Conservation (phyloP, 1,140 invertebrate genomes). For the Aculops lycopersici region DNA sequence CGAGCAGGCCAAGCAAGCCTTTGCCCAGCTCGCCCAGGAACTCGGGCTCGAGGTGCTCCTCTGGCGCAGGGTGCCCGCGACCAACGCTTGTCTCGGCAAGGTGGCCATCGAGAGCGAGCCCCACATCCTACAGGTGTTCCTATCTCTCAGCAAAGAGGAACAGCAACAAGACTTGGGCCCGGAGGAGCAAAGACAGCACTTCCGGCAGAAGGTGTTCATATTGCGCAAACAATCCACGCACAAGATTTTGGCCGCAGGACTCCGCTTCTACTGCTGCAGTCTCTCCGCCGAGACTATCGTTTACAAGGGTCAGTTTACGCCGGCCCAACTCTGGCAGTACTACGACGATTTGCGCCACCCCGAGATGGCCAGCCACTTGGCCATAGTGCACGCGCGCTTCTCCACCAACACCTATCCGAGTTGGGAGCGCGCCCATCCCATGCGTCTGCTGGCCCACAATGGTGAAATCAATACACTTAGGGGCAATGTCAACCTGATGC, state of each 20-base stretch:
- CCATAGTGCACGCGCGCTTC: slow-evolving; percentile 80
- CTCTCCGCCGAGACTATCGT: slow-evolving; percentile 59
- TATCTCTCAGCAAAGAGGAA: slow-evolving; percentile 19
- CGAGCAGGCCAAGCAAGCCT: slow-evolving; percentile 39
- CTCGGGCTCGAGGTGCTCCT: slow-evolving; percentile 43
- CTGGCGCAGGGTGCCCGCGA: slow-evolving; percentile 66
- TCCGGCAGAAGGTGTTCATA: slow-evolving; percentile 38
- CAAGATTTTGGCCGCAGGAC: slow-evolving; percentile 35
- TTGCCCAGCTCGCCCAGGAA: slow-evolving; percentile 41
- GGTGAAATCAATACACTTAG: slow-evolving; percentile 95
- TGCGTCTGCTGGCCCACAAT: slow-evolving; percentile 90
- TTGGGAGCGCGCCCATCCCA: slow-evolving; percentile 94
- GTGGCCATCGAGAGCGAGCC: slow-evolving; percentile 76
- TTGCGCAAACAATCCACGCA: slow-evolving; percentile 71
- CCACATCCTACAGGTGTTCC: slow-evolving; percentile 71
- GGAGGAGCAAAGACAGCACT: neutral
- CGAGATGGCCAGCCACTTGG: slow-evolving; percentile 65
- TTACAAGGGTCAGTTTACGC: slow-evolving; percentile 88
- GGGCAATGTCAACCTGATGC: slow-evolving; percentile 94
- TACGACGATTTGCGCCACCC: slow-evolving; percentile 34
- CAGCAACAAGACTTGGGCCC: slow-evolving; percentile 14
- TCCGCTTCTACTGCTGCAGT: slow-evolving; percentile 84
- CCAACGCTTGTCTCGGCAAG: slow-evolving; percentile 45
- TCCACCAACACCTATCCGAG: slow-evolving; percentile 96
- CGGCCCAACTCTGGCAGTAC: slow-evolving; percentile 70